Evolutionary conservation across 2,888 invertebrate species (phyloP), one percentile per base, ranked within the genome.

Genomic region (Drosophila helvetica): DNA sequence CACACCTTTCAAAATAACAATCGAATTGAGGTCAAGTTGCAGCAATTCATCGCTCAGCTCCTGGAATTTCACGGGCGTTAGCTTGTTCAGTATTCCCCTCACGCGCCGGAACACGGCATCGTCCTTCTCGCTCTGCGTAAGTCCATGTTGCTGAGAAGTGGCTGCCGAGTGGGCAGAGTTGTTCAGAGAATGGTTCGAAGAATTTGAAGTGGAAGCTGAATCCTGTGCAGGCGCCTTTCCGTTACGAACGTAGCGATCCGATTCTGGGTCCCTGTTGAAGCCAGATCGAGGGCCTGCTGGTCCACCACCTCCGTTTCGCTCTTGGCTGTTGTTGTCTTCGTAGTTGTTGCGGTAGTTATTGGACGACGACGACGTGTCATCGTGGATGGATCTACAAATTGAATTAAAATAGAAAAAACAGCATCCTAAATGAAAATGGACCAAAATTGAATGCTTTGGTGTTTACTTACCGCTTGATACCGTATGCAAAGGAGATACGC

Each of bases 41-140:
- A 99, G 95, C 93, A 99, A 94, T 93, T 98, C 98, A 95, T 98
- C 96, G 95, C 98, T 98, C 94, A 99, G 95, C 96, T 98, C 98
- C 94, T 98, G 96, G 94, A 99, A 99, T 94, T 98, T 99, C 94
- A 99, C 99, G 92, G 99, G 99, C 91, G 99, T 99, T 93, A 99
- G 97, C 94, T 99, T 99, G 94, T 99, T 99, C 93, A 99, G 97
- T 93, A 99, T 98, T 93, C 98, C 98, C 93, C 97, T 96, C 92
- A 97, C 96, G 95, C 96, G 96, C 92, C 97, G 94, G 93, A 97
- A 97, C 92, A 96, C 96, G 93, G 94, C 93, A 94, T 97, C 96
- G 94, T 96, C 95, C 93, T 95, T 94, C 93, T 95, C 96, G 93
- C 97, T 97, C 93, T 95, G 95, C 93, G 96, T 95, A 94, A 95